These are phyloP conservation scores for Ophion obscuratus DNA, from an alignment of 2,888 invertebrate genomes.

Conservation along the genomic window DNA sequence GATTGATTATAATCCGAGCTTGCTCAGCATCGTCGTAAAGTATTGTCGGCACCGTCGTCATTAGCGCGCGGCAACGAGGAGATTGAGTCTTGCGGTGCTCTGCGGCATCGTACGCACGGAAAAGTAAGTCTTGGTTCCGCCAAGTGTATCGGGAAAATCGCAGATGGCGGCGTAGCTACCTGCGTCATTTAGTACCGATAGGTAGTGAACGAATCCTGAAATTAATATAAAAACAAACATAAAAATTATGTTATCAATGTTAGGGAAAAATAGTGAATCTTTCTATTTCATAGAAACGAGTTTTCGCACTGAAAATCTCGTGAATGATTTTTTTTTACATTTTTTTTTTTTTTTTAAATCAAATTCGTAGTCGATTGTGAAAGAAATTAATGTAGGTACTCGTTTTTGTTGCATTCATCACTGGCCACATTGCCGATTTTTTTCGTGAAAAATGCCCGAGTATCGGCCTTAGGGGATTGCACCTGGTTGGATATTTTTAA, in stretches of 20 bases:
- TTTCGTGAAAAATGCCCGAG: too few relatives aligned
- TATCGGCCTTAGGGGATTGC: too few relatives aligned
- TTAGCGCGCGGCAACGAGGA: slow-evolving; percentile 16
- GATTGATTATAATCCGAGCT: background rate
- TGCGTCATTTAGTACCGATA: slow-evolving; percentile 1
- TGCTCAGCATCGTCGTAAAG: too few relatives aligned
- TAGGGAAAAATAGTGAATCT: background rate
- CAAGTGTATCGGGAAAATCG: slow-evolving; percentile 20
- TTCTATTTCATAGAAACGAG: background rate
- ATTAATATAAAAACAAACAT: background rate
- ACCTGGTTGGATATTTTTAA: too few relatives aligned
- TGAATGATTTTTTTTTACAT: too few relatives aligned
- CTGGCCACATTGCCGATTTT: too few relatives aligned
- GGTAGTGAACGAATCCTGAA: slow-evolving; percentile 11
- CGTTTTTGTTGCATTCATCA: too few relatives aligned
- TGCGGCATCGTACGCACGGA: slow-evolving; percentile 6
- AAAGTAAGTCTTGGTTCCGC: slow-evolving; percentile 1
- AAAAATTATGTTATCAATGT: background rate
- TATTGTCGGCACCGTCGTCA: background rate
- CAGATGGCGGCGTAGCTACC: slow-evolving; percentile 22
- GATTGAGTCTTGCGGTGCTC: background rate
- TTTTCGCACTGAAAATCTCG: too few relatives aligned
- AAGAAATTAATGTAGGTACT: too few relatives aligned
- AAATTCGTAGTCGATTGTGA: too few relatives aligned
- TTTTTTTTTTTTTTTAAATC: too few relatives aligned